Evolutionary conservation across 2,113 vertebrate species (phyloP), one percentile per base, ranked within the genome.

Genomic region (Himantopus leucocephalus): DNA sequence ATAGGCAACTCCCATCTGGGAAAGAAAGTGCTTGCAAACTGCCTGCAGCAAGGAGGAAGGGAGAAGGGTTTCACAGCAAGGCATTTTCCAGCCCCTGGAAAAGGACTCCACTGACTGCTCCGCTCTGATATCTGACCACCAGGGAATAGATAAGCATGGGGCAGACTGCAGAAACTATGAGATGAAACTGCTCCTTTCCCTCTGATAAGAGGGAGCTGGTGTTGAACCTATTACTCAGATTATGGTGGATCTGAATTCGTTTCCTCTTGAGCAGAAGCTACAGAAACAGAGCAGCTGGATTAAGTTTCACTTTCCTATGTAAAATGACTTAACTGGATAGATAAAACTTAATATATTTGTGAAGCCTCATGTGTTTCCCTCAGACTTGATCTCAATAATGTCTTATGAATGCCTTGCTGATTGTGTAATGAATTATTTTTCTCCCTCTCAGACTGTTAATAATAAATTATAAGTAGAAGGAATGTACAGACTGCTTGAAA

Each of bases 361-460:
- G 91, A 96, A 96, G 85, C 72, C 87, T 88, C 72, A 76, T 92
- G 62, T 92, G 80, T 95, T 97, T 97, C 72, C 67, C 85, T 45
- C 71, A 95, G 85, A 94, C 82, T 85, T 90, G 85, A 94, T 97
- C 93, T 92, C 89, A 95, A 37, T 85, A 94, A 95, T 91, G 74
- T 89, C 89, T 96, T 94, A 94, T 67, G 82, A 96, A 97, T 75
- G 87, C 70, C 68, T 95, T 94, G 47, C 92, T 95, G 91, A 89
- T 92, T 95, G 91, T 92, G 96, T 91, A 96, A 94, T 94, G 90
- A 96, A 94, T 85, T 96, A 95, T 96, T 96, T 96, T 96, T 95
- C 92, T 95, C 87, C 79, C 48, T 94, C 89, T 95, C 72, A 74
- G 72, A 77, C 39, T 87, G 76, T 77, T 95, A 96, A 95, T 95